A percentile compares a stretch with the other conserved stretches of the same genome.
These are phyloP conservation scores for Dryobates pubescens DNA, from an alignment of 2,797 vertebrate species.

Conservation along the genomic window DNA sequence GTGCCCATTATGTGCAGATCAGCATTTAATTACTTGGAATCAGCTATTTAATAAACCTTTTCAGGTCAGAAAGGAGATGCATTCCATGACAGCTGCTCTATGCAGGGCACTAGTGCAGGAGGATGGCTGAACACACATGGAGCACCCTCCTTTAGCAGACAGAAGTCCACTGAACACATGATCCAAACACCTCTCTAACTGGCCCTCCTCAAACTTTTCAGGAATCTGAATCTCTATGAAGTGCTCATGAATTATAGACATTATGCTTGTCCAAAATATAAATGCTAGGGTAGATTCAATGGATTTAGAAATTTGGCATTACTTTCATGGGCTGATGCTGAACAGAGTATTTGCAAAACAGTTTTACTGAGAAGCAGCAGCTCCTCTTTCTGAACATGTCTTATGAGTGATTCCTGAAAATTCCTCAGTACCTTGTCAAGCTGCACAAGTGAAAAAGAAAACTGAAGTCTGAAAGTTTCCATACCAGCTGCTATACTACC, in stretches of 20 bases:
- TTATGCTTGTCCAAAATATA: not conserved
- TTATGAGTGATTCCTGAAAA: not conserved
- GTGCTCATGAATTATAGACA: not conserved
- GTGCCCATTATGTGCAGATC: not conserved
- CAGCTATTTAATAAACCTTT: not conserved
- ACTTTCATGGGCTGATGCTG: not conserved
- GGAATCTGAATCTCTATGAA: not conserved
- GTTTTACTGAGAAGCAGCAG: not conserved
- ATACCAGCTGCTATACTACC: not conserved
- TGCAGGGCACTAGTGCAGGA: not conserved
- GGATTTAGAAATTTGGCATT: not conserved
- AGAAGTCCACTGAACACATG: not conserved
- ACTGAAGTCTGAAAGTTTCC: not conserved
- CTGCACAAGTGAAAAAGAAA: not conserved
- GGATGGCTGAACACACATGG: not conserved
- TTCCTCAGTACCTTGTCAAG: not conserved
- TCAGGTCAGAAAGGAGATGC: not conserved
- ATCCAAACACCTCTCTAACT: not conserved
- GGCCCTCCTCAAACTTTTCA: not conserved
- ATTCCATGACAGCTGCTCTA: slow-evolving; percentile 24
- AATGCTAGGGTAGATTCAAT: not conserved
- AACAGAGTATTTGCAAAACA: not conserved
- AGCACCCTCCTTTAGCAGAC: not conserved
- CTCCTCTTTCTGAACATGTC: not conserved
- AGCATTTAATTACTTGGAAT: slow-evolving; percentile 16